These are phyloP conservation scores for Gnathonemus echidnorhynchus DNA, from an alignment of 2,113 vertebrate genomes.

Conservation along the genomic window DNA sequence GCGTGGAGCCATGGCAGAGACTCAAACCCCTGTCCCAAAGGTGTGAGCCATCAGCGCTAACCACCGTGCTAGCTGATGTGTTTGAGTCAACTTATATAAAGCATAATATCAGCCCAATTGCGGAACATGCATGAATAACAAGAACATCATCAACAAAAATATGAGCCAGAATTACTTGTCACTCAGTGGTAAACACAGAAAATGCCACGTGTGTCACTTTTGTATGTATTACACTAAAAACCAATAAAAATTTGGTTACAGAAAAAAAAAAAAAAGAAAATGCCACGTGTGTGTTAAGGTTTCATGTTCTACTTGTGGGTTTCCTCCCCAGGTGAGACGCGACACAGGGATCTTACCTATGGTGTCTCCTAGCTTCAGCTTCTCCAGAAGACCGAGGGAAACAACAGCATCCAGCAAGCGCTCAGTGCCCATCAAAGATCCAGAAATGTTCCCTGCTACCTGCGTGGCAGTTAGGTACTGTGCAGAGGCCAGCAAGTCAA, in stretches of 20 bases:
- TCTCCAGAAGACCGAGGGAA: slow-evolving; percentile 69
- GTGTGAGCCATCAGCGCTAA: neutral
- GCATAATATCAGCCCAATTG: neutral
- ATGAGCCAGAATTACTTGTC: neutral
- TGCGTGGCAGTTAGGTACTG: slow-evolving; percentile 50
- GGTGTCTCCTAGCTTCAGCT: slow-evolving; percentile 45
- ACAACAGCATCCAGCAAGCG: slow-evolving; percentile 73
- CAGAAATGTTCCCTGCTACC: slow-evolving; percentile 53
- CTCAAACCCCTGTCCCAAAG: neutral
- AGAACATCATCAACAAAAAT: neutral
- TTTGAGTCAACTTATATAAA: neutral
- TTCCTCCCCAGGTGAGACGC: neutral
- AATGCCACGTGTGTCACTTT: neutral
- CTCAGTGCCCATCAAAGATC: slow-evolving; percentile 60
- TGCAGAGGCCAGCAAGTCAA: slow-evolving; percentile 65
- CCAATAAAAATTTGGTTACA: too few relatives aligned
- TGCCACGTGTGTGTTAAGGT: neutral
- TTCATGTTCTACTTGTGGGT: neutral
- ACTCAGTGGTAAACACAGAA: neutral
- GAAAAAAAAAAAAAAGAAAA: too few relatives aligned
- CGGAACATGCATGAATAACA: neutral
- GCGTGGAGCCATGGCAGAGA: neutral
- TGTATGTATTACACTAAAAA: too few relatives aligned
- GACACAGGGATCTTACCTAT: slow-evolving; percentile 16
- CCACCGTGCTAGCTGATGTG: neutral